Base-by-base conservation (phyloP, 2,797 vertebrate species). In the Chrysocyon brachyurus region DNA sequence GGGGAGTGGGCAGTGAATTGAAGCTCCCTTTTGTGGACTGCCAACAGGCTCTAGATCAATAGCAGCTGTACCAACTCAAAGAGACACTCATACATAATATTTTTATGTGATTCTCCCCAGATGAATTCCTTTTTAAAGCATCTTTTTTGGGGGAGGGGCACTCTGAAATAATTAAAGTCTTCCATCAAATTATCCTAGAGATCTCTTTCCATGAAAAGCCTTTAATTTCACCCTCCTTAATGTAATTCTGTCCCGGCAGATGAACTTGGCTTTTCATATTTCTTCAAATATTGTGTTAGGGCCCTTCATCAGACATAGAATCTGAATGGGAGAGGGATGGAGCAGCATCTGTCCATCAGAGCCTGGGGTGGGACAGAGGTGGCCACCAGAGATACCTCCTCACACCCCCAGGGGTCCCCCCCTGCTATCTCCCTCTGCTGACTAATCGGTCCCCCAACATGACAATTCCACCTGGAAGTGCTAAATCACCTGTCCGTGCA, bases 121-220 rank as follows among this genome's bases (percentile, higher is more conserved):
- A 96, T 94, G 93, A 94, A 96, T 97, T 97, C 97, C 83, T 97
- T 98, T 91, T 77, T 73, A 97, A 97, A 97, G 97, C 92, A 97
- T 97, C 88, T 98, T 98, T 98, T 97, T 97, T 68, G 28, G 78
- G 88, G 83, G 90, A 78, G 88, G 83, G 90, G 81, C 87, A 97
- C 97, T 98, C 97, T 68, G 98, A 98, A 98, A 98, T 99, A 98
- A 98, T 98, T 99, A 98, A 98, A 98, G 98, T 98, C 97, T 98
- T 98, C 97, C 98, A 98, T 98, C 98, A 98, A 98, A 98, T 98
- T 98, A 98, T 97, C 95, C 98, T 97, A 91, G 98, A 97, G 98
- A 98, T 98, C 95, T 98, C 97, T 98, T 86, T 96, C 96, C 97
- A 97, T 96, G 97, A 98, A 98, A 98, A 98, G 98, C 97, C 98